phyloP scores from a whole-genome alignment of 1,140 invertebrate species.

The Eupeodes corollae region DNA sequence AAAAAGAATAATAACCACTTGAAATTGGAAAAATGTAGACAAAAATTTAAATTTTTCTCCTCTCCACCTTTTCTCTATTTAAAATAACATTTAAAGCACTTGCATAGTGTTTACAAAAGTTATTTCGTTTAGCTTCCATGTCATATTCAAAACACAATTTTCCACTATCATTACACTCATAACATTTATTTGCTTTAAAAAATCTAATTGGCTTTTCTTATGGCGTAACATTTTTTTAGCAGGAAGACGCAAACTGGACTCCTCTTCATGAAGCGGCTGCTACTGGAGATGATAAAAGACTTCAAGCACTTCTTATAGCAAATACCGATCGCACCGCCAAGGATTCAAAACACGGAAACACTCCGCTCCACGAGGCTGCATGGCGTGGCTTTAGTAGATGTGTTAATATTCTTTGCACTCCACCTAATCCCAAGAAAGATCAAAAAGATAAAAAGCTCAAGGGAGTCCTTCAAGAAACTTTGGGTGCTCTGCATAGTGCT shows the following conservation, averaged over 20 bases:
- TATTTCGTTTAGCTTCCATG: too few relatives aligned
- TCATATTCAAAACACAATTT: too few relatives aligned
- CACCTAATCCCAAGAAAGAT: slow-evolving; percentile 12
- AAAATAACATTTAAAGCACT: too few relatives aligned
- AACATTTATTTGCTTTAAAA: too few relatives aligned
- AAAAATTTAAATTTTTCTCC: too few relatives aligned
- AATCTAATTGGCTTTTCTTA: too few relatives aligned
- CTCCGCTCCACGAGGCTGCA: slow-evolving; percentile 82
- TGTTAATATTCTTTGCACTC: slow-evolving; percentile 59
- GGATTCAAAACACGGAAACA: slow-evolving; percentile 68
- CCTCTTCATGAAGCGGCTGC: slow-evolving; percentile 26
- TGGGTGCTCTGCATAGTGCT: slow-evolving; percentile 51
- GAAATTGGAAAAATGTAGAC: too few relatives aligned
- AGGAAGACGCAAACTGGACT: slow-evolving; percentile 23
- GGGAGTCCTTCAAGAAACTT: slow-evolving; percentile 8
- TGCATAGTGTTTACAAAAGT: too few relatives aligned
- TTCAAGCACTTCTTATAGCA: slow-evolving; percentile 21
- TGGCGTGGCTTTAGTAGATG: slow-evolving; percentile 89
- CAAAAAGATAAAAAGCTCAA: slow-evolving; percentile 3
- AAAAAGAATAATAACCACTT: too few relatives aligned
- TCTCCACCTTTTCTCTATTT: too few relatives aligned
- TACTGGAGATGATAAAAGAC: slow-evolving; percentile 24
- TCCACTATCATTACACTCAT: too few relatives aligned
- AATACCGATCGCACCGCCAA: slow-evolving; percentile 19
- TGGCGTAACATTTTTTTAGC: slow-evolving; percentile 11